Percentiles rank a stretch among this genome's conserved stretches.
Conservation (phyloP, 2,888 invertebrate genomes). For the Formica aserva region DNA sequence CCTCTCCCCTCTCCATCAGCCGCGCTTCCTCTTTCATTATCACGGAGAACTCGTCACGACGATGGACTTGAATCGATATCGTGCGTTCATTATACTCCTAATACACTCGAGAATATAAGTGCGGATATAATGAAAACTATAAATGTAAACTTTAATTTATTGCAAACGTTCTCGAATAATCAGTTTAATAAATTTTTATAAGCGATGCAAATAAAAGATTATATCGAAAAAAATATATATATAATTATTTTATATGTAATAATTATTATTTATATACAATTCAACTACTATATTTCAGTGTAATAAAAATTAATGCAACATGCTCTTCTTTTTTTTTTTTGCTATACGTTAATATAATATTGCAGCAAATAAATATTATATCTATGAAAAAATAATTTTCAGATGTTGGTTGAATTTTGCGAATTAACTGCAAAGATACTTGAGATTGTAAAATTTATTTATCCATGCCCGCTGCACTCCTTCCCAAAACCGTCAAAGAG, state of each 20-base stretch:
- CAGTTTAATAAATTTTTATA: not conserved
- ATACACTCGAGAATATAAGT: conserved; percentile 18
- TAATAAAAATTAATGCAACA: not conserved
- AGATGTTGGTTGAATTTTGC: not conserved
- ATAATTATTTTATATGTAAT: not conserved
- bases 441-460: not conserved
- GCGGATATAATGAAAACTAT: not conserved
- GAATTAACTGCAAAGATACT: not conserved
- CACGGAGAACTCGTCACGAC: conserved; percentile 5
- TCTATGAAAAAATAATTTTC: not conserved
- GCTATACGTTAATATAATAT: not conserved
- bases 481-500: not conserved
- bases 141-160: not conserved
- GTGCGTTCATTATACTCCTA: not conserved
- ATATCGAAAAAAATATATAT: not conserved
- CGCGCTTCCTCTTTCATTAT: conserved; percentile 53
- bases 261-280: not conserved
- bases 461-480: not conserved
- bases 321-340: not conserved
- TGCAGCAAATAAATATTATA: not conserved
- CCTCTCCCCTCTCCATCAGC: conserved; percentile 12
- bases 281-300: not conserved
- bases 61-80: conserved; percentile 50
- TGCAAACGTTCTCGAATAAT: not conserved
- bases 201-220: not conserved